Base-by-base conservation (phyloP, 2,113 vertebrate species). In the Pterocles gutturalis region DNA sequence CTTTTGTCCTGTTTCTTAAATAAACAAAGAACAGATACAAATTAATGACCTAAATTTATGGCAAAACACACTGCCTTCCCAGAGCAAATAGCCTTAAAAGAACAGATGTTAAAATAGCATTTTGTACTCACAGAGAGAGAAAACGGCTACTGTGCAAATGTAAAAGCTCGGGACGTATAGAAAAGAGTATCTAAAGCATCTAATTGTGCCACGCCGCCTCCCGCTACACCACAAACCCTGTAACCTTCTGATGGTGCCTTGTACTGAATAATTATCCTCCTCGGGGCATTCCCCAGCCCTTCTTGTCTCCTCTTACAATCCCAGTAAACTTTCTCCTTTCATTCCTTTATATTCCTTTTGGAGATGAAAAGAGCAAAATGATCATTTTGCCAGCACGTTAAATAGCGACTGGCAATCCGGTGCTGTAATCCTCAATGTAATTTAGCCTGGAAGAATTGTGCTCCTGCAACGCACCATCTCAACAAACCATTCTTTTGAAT, bases 21-120 rank as follows among this genome's bases (percentile, higher is more conserved):
- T 99, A 99, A 99, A 99, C 99, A 99, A 99, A 99, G 99, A 99
- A 98, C 99, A 99, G 99, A 99, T 99, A 99, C 99, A 99, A 99
- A 99, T 99, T 99, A 99, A 99, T 99, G 99, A 99, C 99, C 99
- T 99, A 99, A 99, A 99, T 99, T 99, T 99, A 99, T 98, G 98
- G 98, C 98, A 98, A 99, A 99, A 98, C 98, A 98, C 97, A 97
- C 98, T 97, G 98, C 97, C 96, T 98, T 98, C 98, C 98, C 98
- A 97, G 98, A 98, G 98, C 97, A 98, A 98, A 98, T 96, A 98
- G 98, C 98, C 98, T 98, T 99, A 98, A 98, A 98, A 98, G 99
- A 99, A 98, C 99, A 99, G 99, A 99, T 99, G 99, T 98, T 98
- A 98, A 98, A 98, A 98, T 98, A 97, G 85, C 97, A 91, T 98